phyloP scores from a whole-genome alignment of 2,888 invertebrate genomes.

The Eupithecia centaureata region DNA sequence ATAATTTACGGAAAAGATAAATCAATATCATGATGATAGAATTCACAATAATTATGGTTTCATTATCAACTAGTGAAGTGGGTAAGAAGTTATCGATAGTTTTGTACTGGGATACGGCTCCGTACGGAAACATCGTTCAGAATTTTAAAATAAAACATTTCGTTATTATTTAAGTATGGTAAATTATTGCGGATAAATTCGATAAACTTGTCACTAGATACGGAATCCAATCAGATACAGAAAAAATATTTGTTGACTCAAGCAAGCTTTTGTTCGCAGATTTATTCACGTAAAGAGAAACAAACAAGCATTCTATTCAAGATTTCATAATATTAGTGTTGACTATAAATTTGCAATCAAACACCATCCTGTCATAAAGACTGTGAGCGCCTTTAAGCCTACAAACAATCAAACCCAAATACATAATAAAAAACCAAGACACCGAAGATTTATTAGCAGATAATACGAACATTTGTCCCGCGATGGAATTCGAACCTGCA shows the following conservation, averaged over 20 bases:
- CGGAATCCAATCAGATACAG: not conserved
- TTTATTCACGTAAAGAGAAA: not conserved
- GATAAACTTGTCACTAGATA: not conserved
- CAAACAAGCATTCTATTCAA: not conserved
- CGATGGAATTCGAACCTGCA: not conserved
- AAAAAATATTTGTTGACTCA: not conserved
- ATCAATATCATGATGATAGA: too few species aligned
- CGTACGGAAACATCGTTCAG: not conserved
- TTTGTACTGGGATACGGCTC: not conserved
- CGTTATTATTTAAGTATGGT: not conserved
- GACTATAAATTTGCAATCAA: not conserved
- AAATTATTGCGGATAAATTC: not conserved
- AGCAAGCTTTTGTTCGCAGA: not conserved
- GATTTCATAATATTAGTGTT: not conserved
- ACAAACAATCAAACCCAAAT: not conserved
- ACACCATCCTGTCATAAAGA: not conserved
- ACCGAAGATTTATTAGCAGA: too few species aligned
- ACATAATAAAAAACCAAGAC: too few species aligned
- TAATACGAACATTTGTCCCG: too few species aligned
- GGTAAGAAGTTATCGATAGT: not conserved
- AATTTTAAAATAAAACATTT: not conserved
- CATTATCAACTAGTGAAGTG: too few species aligned
- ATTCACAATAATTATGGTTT: not conserved
- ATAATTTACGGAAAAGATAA: slow-evolving; percentile 16
- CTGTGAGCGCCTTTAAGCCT: not conserved